Conservation (phyloP, 2,888 invertebrate genomes). For the Dromius quadrimaculatus region DNA sequence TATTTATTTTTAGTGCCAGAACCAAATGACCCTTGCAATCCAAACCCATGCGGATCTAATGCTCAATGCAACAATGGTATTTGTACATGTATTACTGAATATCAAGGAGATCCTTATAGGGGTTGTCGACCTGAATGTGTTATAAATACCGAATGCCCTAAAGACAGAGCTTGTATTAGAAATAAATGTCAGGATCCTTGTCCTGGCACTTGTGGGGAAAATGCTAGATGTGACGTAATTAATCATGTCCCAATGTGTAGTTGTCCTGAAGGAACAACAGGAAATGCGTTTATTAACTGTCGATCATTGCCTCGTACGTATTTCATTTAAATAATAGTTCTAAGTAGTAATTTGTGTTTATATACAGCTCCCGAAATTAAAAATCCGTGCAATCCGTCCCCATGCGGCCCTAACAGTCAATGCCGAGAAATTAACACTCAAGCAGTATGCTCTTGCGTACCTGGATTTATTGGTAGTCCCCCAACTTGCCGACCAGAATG, state of each 20-base stretch:
- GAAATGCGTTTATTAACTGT: constrained; percentile 80
- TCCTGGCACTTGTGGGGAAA: constrained; percentile 80
- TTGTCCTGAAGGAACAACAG: constrained; percentile 77
- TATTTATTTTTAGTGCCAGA: constrained; percentile 54
- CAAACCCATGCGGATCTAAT: constrained; percentile 76
- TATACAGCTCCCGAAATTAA: constrained; percentile 55
- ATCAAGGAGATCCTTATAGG: constrained; percentile 79
- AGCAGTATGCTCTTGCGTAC: constrained; percentile 63
- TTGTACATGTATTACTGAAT: constrained; percentile 78
- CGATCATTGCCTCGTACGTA: constrained; percentile 69
- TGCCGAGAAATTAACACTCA: constrained; percentile 63
- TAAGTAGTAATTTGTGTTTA: not conserved
- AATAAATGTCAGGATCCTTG: too few relatives aligned
- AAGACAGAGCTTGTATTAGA: constrained; percentile 79
- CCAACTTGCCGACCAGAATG: constrained; percentile 67
- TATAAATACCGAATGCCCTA: constrained; percentile 78
- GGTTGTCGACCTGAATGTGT: constrained; percentile 80
- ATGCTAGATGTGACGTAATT: constrained; percentile 79
- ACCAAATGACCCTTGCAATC: constrained; percentile 72
- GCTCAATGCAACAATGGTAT: constrained; percentile 74
- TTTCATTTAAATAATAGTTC: not conserved
- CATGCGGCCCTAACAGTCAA: constrained; percentile 60
- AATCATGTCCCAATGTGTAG: constrained; percentile 83
- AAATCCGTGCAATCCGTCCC: constrained; percentile 62
- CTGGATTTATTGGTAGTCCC: constrained; percentile 66